Conservation (phyloP, 2,888 invertebrate genomes). For the Nowickia ferox region DNA sequence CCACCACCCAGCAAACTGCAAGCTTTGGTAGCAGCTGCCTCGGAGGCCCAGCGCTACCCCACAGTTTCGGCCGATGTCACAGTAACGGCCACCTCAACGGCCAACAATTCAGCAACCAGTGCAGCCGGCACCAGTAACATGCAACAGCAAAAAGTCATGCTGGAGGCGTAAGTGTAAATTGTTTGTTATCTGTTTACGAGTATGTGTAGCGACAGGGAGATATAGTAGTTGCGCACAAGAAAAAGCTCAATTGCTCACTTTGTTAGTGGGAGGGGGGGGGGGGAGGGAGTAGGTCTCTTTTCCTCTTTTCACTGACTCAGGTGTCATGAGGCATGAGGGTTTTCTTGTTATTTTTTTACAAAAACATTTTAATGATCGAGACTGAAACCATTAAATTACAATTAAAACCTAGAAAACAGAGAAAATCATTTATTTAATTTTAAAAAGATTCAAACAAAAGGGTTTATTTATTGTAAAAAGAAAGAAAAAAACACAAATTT, state of each 20-base stretch:
- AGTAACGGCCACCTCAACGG: constrained; percentile 78
- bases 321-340: background rate
- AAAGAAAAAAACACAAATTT: constrained; percentile 60
- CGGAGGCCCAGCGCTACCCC: constrained; percentile 81
- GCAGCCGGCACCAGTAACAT: constrained; percentile 64
- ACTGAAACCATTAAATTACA: constrained; percentile 68
- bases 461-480: constrained; percentile 61
- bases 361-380: constrained; percentile 63
- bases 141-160: constrained; percentile 85
- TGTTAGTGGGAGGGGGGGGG: background rate
- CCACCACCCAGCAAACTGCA: constrained; percentile 86
- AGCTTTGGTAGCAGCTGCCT: constrained; percentile 80
- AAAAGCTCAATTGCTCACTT: background rate
- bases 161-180: constrained; percentile 85
- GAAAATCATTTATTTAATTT: constrained; percentile 61
- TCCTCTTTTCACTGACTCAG: background rate
- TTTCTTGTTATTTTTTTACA: constrained; percentile 29
- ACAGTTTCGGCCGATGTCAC: constrained; percentile 82
- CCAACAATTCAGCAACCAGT: constrained; percentile 70
- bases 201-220: constrained; percentile 1
- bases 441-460: constrained; percentile 23
- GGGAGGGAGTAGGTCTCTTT: background rate
- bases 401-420: constrained; percentile 51
- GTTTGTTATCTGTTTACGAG: background rate
- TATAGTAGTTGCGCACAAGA: background rate